Evolutionary conservation across 2,797 vertebrate genomes (phyloP).

Genomic region (Coregonus suidteri): DNA sequence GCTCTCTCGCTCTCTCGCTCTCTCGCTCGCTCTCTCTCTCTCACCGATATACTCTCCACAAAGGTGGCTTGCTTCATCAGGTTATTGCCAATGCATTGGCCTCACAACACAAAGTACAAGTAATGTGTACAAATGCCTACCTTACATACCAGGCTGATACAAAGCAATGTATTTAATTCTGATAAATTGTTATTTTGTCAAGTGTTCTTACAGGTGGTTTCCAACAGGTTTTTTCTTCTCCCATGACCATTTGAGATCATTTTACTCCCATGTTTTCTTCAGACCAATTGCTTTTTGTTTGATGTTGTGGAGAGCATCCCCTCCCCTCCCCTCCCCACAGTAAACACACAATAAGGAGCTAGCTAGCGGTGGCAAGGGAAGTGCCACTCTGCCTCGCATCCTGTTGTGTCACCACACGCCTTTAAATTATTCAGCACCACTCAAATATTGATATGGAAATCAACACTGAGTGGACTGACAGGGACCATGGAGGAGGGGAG

Average conservation of each 20-base stretch:
- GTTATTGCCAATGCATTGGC: neutral
- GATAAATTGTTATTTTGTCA: neutral
- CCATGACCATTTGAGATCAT: neutral
- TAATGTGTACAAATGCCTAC: neutral
- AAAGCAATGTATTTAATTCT: neutral
- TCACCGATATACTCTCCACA: neutral
- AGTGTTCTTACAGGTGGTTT: neutral
- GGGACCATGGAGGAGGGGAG: constrained; percentile 51
- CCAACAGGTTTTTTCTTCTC: neutral
- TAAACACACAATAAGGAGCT: constrained; percentile 32
- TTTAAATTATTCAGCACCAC: constrained; percentile 83
- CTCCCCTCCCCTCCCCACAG: neutral
- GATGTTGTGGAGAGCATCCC: neutral
- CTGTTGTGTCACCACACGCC: constrained; percentile 75
- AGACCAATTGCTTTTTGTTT: neutral
- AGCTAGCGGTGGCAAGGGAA: constrained; percentile 46
- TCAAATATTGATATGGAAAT: constrained; percentile 88
- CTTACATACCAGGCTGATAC: neutral
- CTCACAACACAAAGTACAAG: neutral
- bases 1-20: too few species aligned
- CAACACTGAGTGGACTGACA: constrained; percentile 75
- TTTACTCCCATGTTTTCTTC: neutral
- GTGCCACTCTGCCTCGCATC: constrained; percentile 71
- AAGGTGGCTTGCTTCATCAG: neutral
- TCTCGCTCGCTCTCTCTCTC: too few species aligned